Base-by-base conservation (phyloP, 1,140 invertebrate genomes). In the Microvelia longipes region DNA sequence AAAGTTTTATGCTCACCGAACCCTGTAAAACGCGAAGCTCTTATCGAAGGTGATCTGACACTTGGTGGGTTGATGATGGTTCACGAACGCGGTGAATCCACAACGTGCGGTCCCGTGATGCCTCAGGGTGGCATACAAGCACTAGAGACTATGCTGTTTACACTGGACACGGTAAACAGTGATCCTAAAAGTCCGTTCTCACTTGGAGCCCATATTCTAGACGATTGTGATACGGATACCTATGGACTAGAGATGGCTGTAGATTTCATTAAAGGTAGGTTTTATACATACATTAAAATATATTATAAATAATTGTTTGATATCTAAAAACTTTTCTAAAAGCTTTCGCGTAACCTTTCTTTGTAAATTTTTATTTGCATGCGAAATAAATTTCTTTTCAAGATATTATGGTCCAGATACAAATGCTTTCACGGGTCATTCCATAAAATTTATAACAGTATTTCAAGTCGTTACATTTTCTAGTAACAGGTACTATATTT, bases 151-250 rank as follows among this genome's bases (percentile, higher is more conserved):
- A 96, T 96, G 93, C 80, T 97, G 11, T 96, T 90, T 77, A 95
- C 93, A 0, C 76, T 97, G 73, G 93, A 96, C 78, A 83, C 85
- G 70, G 83, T 96, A 19, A 96, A 96, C 79, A 77, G 80, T 29
- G 78, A 82, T 26, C 81, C 83, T 28, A 78, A 83, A 65, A 89
- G 90, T 0, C 90, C 90, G 27, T 85, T 96, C 29, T 89, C 83
- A 15, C 81, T 96, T 11, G 93, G 94, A 14, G 91, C 91, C 1
- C 89, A 95, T 77, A 88, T 96, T 26, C 84, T 96, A 64, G 94
- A 96, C 77, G 94, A 98, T 78, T 98, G 94, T 80, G 94, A 96
- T 81, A 91, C 93, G 80, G 94, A 98, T 77, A 96, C 93, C 1
- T 96, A 96, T 78, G 94, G 94, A 1, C 81, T 97, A 29, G 93